Evolutionary conservation across 2,888 invertebrate species (phyloP).

Genomic region (Lithophane semibrunnea): DNA sequence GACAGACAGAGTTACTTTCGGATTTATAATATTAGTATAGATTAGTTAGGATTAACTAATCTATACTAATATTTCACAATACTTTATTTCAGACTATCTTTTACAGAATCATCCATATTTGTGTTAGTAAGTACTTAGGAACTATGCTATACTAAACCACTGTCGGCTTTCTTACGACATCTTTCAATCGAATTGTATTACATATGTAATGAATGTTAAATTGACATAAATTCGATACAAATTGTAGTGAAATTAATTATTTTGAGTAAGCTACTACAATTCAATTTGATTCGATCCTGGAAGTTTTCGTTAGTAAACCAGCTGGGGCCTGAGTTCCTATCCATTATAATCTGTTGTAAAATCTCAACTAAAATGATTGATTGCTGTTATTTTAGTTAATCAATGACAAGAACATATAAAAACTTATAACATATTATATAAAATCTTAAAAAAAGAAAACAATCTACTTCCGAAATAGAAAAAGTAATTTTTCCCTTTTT

Average conservation of each 20-base stretch:
- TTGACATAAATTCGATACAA: conserved; percentile 3
- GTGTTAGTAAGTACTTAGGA: no score
- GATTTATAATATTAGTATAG: no score
- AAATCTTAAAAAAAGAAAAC: no score
- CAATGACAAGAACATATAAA: not conserved
- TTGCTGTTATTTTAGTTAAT: not conserved
- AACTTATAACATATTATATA: not conserved
- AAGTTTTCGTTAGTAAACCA: conserved; percentile 7
- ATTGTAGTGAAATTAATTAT: not conserved
- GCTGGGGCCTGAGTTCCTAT: not conserved
- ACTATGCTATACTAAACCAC: no score
- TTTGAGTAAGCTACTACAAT: not conserved
- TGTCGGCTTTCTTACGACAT: not conserved
- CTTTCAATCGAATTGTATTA: not conserved
- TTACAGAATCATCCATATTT: no score
- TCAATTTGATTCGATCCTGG: not conserved
- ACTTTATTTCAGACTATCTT: no score
- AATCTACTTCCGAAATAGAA: no score
- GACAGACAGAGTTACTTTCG: no score
- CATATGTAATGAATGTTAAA: not conserved
- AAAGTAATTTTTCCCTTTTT: no score
- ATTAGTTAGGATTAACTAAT: no score
- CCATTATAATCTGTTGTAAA: conserved; percentile 1
- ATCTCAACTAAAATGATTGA: conserved; percentile 13
- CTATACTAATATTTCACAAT: no score